Evolutionary conservation across 1,140 invertebrate genomes (phyloP), one percentile per base, ranked within the genome.

Genomic region (Hylaeus volcanicus): DNA sequence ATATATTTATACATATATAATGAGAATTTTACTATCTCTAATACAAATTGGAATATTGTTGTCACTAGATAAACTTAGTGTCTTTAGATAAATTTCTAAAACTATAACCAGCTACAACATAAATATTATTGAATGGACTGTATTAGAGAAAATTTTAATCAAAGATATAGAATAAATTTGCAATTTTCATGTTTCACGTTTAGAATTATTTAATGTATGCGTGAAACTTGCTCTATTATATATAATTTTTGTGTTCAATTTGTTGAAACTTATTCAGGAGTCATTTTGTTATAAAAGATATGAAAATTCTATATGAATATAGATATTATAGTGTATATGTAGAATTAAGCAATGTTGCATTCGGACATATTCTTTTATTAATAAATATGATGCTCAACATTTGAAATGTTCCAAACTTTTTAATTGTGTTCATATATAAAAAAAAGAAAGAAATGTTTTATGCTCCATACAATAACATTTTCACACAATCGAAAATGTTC

Each of bases 321-420:
- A 83, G 74, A 82, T 86, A 84, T 74, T 66, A 85, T 74, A 71
- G 60, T 74, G 70, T 87, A 78, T 86, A 83, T 73, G 64, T 86
- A 86, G 81, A 73, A 48, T 75, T 80, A 84, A 87, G 86, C 86
- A 88, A 88, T 88, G 71, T 88, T 88, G 86, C 86, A 88, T 87
- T 88, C 86, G 85, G 85, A 86, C 76, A 79, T 88, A 82, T 88
- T 87, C 79, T 88, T 88, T 88, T 86, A 87, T 79, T 86, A 86
- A 86, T 87, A 83, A 82, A 86, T 79, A 75, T 74, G 43, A 75
- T 69, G 80, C 80, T 82, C 85, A 86, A 85, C 83, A 87, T 86
- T 87, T 87, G 84, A 87, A 87, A 87, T 87, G 85, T 86, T 87
- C 85, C 84, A 87, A 86, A 87, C 84, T 86, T 79, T 86, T 74